phyloP scores from a whole-genome alignment of 2,113 vertebrate species.

The Myotis lucifugus region DNA sequence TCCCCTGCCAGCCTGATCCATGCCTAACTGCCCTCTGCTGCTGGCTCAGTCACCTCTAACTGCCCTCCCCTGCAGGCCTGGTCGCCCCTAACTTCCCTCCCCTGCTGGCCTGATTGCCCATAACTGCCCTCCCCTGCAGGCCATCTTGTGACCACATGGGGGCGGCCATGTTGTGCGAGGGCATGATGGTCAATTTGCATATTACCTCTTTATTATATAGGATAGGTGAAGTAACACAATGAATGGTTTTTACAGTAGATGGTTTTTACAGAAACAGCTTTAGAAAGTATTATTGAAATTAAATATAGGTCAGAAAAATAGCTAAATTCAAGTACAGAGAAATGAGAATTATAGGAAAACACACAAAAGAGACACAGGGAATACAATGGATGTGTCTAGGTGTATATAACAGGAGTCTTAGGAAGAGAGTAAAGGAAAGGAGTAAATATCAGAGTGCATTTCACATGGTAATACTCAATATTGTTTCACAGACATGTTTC shows the following conservation, averaged over 20 bases:
- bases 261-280: background rate
- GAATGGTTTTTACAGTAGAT: background rate
- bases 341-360: background rate
- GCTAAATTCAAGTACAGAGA: background rate
- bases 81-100: no score
- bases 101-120: no score
- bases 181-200: no score
- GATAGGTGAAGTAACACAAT: background rate
- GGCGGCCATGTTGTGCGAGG: no score
- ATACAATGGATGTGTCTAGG: background rate
- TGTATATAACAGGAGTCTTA: background rate
- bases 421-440: background rate
- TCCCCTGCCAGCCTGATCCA: no score
- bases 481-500: background rate
- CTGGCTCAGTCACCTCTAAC: no score
- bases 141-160: no score
- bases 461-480: background rate
- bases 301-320: background rate
- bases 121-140: no score
- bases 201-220: no score
- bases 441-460: background rate
- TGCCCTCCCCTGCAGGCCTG: no score
- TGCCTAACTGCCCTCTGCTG: no score
- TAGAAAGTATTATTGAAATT: background rate
- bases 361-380: background rate